A percentile compares a stretch with the other conserved stretches of the same genome.
Evolutionary conservation across 92 coral and sea anemone species (phyloP).

Genomic region (Heteractis magnifica): DNA sequence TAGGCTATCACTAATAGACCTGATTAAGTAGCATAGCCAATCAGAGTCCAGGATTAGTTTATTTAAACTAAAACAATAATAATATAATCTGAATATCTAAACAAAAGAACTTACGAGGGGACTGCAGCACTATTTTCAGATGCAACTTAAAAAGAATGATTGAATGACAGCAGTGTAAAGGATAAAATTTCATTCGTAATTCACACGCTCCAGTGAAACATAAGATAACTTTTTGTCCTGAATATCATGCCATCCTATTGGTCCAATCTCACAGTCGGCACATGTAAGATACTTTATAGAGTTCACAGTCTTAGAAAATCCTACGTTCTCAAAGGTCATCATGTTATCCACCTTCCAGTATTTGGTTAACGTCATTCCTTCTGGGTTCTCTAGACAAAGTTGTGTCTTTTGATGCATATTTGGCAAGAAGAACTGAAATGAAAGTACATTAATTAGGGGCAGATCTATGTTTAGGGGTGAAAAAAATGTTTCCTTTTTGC

Average conservation of each 20-base stretch:
- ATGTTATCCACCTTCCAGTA: conserved; percentile 87
- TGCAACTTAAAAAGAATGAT: too few relatives aligned
- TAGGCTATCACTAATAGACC: too few relatives aligned
- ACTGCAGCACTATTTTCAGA: too few relatives aligned
- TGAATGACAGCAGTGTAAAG: too few relatives aligned
- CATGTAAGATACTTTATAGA: conserved; percentile 88
- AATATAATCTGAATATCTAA: too few relatives aligned
- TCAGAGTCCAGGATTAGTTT: too few relatives aligned
- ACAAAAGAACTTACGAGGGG: too few relatives aligned
- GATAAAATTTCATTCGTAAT: conserved; percentile 13
- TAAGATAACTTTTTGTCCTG: conserved; percentile 73
- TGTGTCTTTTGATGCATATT: conserved; percentile 75
- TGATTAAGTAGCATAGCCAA: too few relatives aligned
- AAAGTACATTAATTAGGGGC: not conserved
- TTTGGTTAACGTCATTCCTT: conserved; percentile 67
- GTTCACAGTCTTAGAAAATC: conserved; percentile 90
- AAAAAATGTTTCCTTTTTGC: not conserved
- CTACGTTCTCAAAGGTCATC: conserved; percentile 98
- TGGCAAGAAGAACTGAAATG: conserved; percentile 68
- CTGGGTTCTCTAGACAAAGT: conserved; percentile 59
- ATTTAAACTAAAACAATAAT: too few relatives aligned
- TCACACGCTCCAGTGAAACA: conserved; percentile 79
- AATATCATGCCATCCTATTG: conserved; percentile 92
- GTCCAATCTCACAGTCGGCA: conserved; percentile 97
- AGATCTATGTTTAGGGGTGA: not conserved